Evolutionary conservation across 2,888 invertebrate genomes (phyloP).

Genomic region (Mesochorus sp.): DNA sequence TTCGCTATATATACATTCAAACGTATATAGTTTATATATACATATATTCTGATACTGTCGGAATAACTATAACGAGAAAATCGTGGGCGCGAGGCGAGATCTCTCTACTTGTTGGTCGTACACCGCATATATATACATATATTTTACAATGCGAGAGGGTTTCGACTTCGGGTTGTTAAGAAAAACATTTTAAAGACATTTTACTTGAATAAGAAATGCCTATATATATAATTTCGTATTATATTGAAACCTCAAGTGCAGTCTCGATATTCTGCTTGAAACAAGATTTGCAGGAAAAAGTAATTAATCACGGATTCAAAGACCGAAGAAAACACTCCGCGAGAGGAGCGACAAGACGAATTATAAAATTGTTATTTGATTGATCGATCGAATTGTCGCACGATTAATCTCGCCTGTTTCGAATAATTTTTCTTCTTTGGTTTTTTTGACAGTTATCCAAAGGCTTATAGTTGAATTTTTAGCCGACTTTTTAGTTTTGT

Average conservation of each 20-base stretch:
- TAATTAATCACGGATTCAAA: not conserved
- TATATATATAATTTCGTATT: too few species aligned
- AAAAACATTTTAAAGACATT: too few species aligned
- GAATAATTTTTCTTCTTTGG: not conserved
- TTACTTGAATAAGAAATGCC: too few species aligned
- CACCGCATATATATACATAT: not conserved
- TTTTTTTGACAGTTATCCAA: not conserved
- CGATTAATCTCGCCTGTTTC: slow-evolving; percentile 24
- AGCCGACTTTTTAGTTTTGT: not conserved
- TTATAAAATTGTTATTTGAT: slow-evolving; percentile 35
- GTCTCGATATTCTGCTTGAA: too few species aligned
- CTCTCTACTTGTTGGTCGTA: slow-evolving; percentile 16
- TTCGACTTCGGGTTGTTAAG: too few species aligned
- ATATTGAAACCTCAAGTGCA: too few species aligned
- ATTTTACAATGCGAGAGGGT: too few species aligned
- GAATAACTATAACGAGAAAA: slow-evolving; percentile 30
- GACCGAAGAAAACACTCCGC: slow-evolving; percentile 16
- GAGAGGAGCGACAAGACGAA: slow-evolving; percentile 47
- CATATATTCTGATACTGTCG: slow-evolving; percentile 13
- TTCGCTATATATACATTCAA: not conserved
- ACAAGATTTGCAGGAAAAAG: not conserved
- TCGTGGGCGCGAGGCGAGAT: slow-evolving; percentile 45
- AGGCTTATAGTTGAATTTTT: slow-evolving; percentile 21
- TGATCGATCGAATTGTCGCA: slow-evolving; percentile 53
- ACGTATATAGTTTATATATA: not conserved